These are phyloP conservation scores for Arnoldichthys spilopterus DNA, from an alignment of 2,797 vertebrate species.

Conservation along the genomic window DNA sequence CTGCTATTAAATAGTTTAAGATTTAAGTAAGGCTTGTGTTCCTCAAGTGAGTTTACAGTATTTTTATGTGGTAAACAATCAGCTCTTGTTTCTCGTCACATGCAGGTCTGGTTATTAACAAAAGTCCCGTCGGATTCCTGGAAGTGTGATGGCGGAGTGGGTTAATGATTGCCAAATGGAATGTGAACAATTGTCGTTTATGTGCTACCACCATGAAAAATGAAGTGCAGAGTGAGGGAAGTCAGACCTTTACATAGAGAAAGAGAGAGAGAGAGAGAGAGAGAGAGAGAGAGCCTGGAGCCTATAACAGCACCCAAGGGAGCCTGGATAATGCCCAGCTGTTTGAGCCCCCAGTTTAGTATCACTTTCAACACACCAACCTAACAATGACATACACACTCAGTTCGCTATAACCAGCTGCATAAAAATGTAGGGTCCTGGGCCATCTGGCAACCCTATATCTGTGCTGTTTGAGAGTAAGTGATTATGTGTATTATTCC, in stretches of 20 bases:
- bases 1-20: not conserved
- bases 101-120: not conserved
- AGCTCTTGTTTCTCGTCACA: not conserved
- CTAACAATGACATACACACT: conserved; percentile 9
- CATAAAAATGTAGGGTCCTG: too few species aligned
- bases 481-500: too few species aligned
- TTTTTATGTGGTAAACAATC: not conserved
- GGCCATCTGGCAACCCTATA: too few species aligned
- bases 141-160: not conserved
- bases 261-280: conserved; percentile 1
- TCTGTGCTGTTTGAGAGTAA: too few species aligned
- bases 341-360: conserved; percentile 65
- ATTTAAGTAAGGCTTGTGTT: not conserved
- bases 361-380: conserved; percentile 54
- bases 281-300: conserved; percentile 19
- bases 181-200: conserved; percentile 51
- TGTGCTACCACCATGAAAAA: conserved; percentile 60
- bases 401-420: not conserved
- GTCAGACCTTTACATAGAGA: conserved; percentile 6
- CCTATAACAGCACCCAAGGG: conserved; percentile 62
- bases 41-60: not conserved
- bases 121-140: not conserved
- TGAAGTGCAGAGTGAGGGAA: conserved; percentile 58
- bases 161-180: not conserved
- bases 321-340: conserved; percentile 67